Evolutionary conservation across 2,888 invertebrate genomes (phyloP).

Genomic region (Acleris sparsana): DNA sequence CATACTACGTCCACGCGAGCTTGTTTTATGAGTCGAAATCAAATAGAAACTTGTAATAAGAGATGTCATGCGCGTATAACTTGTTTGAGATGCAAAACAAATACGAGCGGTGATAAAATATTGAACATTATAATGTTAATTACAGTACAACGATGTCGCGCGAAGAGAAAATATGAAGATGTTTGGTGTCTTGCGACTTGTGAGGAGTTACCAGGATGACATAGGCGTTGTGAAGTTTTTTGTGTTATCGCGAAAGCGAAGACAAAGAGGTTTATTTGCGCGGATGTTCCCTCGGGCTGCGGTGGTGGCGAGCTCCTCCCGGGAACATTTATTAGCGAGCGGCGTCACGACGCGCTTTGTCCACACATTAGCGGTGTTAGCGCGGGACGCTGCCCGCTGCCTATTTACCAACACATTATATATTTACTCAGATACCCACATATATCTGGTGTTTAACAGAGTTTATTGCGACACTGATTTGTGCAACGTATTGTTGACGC

Average conservation of each 20-base stretch:
- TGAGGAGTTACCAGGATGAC: not conserved
- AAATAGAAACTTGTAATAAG: conserved; percentile 83
- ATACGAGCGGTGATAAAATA: conserved; percentile 76
- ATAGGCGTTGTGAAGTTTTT: conserved; percentile 5
- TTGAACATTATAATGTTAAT: conserved; percentile 75
- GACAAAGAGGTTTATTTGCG: conserved; percentile 44
- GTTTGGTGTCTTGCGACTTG: conserved; percentile 38
- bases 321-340: conserved; percentile 80
- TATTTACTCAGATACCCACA: conserved; percentile 74
- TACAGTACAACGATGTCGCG: conserved; percentile 57
- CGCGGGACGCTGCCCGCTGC: conserved; percentile 62
- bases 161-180: conserved; percentile 59
- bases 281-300: conserved; percentile 45
- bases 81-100: conserved; percentile 76
- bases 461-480: conserved; percentile 71
- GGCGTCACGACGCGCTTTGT: conserved; percentile 79
- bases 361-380: conserved; percentile 80
- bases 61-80: conserved; percentile 73
- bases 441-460: conserved; percentile 63
- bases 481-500: conserved; percentile 71
- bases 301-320: conserved; percentile 67
- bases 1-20: conserved; percentile 65
- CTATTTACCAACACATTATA: conserved; percentile 67
- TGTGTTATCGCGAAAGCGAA: conserved; percentile 24
- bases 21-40: conserved; percentile 79